Base-by-base conservation (phyloP, 1,140 invertebrate genomes). In the Maconellicoccus hirsutus region DNA sequence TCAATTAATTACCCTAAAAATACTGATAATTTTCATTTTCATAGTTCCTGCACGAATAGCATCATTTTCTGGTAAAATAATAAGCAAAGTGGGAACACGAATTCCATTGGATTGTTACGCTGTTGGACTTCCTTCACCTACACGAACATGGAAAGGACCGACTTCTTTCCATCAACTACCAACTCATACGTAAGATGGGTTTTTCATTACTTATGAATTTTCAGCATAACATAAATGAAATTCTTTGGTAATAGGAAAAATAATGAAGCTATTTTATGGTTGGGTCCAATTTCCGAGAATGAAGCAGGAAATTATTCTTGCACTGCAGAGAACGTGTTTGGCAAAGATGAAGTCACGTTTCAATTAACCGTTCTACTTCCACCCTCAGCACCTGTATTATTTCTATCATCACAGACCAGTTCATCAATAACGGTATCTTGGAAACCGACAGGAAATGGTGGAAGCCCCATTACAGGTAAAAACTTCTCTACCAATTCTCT, bases 291-390 rank as follows among this genome's bases (percentile, higher is more conserved):
- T 4, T 25, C 61, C 61, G 61, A 66, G 25, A 22, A 66, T 4
- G 61, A 66, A 3, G 84, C 86, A 33, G 92, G 92, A 71, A 92
- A 94, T 81, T 94, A 92, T 78, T 86, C 91, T 27, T 95, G 93
- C 77, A 83, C 84, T 19, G 90, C 88, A 1, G 86, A 86, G 73
- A 94, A 94, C 79, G 81, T 87, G 59, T 90, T 89, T 79, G 91
- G 91, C 0, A 85, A 86, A 75, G 92, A 93, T 78, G 85, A 86
- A 72, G 88, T 91, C 69, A 85, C 84, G 7, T 92, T 91, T 80
- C 83, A 86, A 25, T 77, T 95, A 71, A 83, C 85, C 71, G 88
- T 90, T 12, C 82, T 89, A 72, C 81, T 86, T 73, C 84, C 86
- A 70, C 89, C 89, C 0, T 78, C 81, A 70, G 78, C 84, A 12